Evolutionary conservation across 2,888 invertebrate species (phyloP), one percentile per base, ranked within the genome.

Genomic region (Aelia acuminata): DNA sequence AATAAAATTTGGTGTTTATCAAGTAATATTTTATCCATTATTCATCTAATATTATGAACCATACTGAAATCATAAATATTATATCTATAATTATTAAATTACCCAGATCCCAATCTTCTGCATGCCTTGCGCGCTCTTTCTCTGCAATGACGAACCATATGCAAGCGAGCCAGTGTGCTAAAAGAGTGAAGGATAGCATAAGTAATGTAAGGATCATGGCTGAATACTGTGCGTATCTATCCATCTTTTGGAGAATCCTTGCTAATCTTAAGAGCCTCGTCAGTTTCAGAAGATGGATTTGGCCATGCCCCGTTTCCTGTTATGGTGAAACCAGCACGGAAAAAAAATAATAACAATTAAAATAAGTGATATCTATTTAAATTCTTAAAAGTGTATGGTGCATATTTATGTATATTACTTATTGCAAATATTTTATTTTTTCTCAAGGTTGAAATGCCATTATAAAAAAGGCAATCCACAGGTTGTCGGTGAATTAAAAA

Each of bases 141-240:
- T 97, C 96, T 15, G 98, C 98, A 91, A 98, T 98, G 91, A 98
- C 97, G 93, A 97, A 98, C 98, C 98, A 99, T 91, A 98, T 95
- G 93, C 98, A 98, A 22, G 98, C 98, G 90, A 98, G 94, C 98
- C 98, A 98, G 93, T 99, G 98, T 5, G 98, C 98, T 87, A 98
- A 96, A 91, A 98, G 93, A 80, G 97, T 96, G 93, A 98, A 99
- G 91, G 96, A 97, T 88, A 98, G 94, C 98, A 99, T 98, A 91
- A 98, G 94, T 90, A 99, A 94, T 20, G 98, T 97, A 90, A 98
- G 94, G 91, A 99, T 98, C 93, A 98, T 96, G 88, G 98, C 97
- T 90, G 97, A 97, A 93, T 98, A 98, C 93, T 98, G 98, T 18
- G 98, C 98, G 93, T 98, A 98, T 91, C 98, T 95, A 93, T 98